These are phyloP conservation scores for Euleptes europaea DNA, from an alignment of 2,113 vertebrate genomes.

Conservation along the genomic window DNA sequence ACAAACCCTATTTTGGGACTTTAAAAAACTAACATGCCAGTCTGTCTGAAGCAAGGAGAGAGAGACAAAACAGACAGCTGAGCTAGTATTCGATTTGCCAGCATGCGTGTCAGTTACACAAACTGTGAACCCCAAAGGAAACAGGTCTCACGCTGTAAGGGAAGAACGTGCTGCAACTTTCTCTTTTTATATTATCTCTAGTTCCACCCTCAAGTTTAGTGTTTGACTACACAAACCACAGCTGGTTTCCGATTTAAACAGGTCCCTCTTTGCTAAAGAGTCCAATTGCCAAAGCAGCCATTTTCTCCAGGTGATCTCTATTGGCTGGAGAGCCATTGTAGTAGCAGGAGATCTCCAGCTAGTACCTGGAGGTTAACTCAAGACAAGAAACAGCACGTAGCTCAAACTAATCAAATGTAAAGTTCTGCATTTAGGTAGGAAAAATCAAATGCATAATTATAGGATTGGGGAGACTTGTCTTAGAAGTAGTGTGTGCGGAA, in stretches of 20 bases:
- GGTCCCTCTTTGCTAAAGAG: too few species aligned
- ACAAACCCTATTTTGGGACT: background rate
- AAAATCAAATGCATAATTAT: too few species aligned
- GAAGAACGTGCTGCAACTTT: background rate
- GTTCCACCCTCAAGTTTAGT: background rate
- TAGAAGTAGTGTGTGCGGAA: too few species aligned
- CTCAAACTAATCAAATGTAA: too few species aligned
- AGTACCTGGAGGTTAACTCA: too few species aligned
- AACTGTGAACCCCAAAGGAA: background rate
- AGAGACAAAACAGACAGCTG: background rate
- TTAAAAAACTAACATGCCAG: background rate
- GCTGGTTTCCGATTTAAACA: background rate
- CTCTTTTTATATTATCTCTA: background rate
- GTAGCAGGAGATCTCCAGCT: too few species aligned
- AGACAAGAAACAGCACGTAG: too few species aligned
- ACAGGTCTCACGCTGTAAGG: background rate
- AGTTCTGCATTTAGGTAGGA: too few species aligned
- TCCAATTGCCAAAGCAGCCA: too few species aligned
- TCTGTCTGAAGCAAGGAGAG: background rate
- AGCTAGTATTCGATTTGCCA: background rate
- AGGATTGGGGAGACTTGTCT: too few species aligned
- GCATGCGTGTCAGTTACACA: background rate
- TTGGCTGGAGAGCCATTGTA: too few species aligned
- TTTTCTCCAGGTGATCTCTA: too few species aligned
- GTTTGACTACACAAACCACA: background rate